Base-by-base conservation (phyloP, 2,113 vertebrate species). In the Recurvirostra avosetta region DNA sequence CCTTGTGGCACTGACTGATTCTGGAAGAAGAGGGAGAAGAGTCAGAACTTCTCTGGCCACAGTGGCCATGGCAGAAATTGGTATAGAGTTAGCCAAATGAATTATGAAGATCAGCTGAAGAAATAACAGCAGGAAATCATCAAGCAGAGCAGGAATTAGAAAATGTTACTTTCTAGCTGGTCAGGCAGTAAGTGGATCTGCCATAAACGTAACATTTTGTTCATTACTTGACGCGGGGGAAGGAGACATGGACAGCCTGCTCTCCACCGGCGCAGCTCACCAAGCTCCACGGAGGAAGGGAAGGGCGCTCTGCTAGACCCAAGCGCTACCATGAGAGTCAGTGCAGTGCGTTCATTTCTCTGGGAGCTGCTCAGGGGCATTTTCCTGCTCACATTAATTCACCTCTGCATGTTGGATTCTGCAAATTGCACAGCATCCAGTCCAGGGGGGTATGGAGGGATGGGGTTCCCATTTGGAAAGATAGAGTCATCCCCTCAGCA, bases 71-170 rank as follows among this genome's bases (percentile, higher is more conserved):
- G 58, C 87, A 76, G 41, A 89, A 81, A 75, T 6, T 40, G 49
- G 41, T 61, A 63, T 17, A 34, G 75, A 63, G 43, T 49, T 29
- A 89, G 53, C 27, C 74, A 59, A 62, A 77, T 52, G 73, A 89
- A 58, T 76, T 72, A 63, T 23, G 50, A 82, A 53, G 50, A 70
- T 52, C 81, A 36, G 26, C 55, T 74, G 38, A 94, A 71, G 82
- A 77, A 95, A 67, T 68, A 96, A 91, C 91, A 96, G 81, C 87
- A 92, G 91, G 90, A 88, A 90, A 47, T 32, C 66, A 50, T 95
- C 94, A 96, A 72, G 74, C 53, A 50, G 74, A 74, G 56, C 78
- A 90, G 83, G 70, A 89, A 92, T 75, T 80, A 79, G 74, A 92
- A 92, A 94, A 89, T 62, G 68, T 2, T 47, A 14, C 74, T 89